These are phyloP conservation scores for Dinocampus coccinellae DNA, from an alignment of 2,888 invertebrate species.

Conservation along the genomic window DNA sequence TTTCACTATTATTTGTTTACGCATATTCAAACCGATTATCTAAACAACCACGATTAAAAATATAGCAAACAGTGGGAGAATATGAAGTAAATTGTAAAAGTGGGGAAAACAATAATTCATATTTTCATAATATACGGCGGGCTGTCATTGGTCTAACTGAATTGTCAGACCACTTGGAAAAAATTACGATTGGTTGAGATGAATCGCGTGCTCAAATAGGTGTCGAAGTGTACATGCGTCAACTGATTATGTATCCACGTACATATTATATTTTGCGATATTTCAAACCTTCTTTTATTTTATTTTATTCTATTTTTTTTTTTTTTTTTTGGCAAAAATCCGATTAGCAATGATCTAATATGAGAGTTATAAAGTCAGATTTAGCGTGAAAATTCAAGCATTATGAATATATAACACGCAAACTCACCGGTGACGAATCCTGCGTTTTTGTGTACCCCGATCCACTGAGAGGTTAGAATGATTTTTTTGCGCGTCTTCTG, in stretches of 20 bases:
- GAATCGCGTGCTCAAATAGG: neutral
- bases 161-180: conserved; percentile 14
- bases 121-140: neutral
- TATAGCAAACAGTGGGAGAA: neutral
- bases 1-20: neutral
- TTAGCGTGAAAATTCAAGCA: too few species aligned
- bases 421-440: conserved; percentile 67
- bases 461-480: conserved; percentile 64
- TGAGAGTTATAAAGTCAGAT: neutral
- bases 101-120: neutral
- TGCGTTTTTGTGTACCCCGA: conserved; percentile 59
- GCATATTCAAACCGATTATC: neutral
- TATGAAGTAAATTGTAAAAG: neutral
- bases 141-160: conserved; percentile 20
- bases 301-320: too few species aligned
- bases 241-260: neutral
- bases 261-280: neutral
- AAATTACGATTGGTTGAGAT: conserved; percentile 19
- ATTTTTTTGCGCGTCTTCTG: conserved; percentile 57
- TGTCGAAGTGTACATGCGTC: conserved; percentile 28
- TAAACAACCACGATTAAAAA: neutral
- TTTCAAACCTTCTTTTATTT: neutral
- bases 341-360: neutral
- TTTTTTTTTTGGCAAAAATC: neutral
- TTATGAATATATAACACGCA: neutral